These are phyloP conservation scores for Pterobdella sp. DNA, from an alignment of 2,888 invertebrate genomes.

Conservation along the genomic window DNA sequence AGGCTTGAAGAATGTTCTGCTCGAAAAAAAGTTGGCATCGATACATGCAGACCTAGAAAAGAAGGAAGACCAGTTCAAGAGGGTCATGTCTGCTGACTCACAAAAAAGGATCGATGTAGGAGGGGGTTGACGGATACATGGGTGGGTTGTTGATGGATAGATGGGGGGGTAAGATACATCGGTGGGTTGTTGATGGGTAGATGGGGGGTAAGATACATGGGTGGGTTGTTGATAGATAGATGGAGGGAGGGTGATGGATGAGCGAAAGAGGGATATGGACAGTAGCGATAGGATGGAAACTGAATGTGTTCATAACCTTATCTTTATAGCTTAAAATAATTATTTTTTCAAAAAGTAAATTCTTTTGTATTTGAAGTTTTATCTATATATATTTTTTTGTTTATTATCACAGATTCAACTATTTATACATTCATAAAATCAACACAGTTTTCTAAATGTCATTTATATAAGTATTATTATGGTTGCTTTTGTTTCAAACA, in stretches of 20 bases:
- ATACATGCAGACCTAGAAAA: constrained; percentile 62
- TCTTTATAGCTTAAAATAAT: no score
- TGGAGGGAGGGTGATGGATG: constrained; percentile 48
- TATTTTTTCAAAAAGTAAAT: no score
- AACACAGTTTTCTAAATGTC: no score
- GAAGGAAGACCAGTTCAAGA: constrained; percentile 63
- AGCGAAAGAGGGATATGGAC: constrained; percentile 60
- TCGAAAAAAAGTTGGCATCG: constrained; percentile 68
- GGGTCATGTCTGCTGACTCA: constrained; percentile 56
- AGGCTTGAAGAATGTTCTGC: constrained; percentile 68
- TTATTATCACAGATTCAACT: no score
- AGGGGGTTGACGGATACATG: constrained; percentile 57
- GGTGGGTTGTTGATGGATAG: neutral
- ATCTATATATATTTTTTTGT: no score
- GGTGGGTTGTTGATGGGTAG: constrained; percentile 54
- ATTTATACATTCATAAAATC: no score
- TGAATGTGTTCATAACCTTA: no score
- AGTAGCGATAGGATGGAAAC: no score
- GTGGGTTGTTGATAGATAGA: neutral
- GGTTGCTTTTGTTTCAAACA: no score
- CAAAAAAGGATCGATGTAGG: constrained; percentile 54
- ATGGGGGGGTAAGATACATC: no score
- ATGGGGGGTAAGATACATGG: constrained; percentile 56
- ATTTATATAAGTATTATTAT: no score
- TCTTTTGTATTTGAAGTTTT: no score